Base-by-base conservation (phyloP, 92 coral and sea anemone species). In the Chrysogorgia sp. region DNA sequence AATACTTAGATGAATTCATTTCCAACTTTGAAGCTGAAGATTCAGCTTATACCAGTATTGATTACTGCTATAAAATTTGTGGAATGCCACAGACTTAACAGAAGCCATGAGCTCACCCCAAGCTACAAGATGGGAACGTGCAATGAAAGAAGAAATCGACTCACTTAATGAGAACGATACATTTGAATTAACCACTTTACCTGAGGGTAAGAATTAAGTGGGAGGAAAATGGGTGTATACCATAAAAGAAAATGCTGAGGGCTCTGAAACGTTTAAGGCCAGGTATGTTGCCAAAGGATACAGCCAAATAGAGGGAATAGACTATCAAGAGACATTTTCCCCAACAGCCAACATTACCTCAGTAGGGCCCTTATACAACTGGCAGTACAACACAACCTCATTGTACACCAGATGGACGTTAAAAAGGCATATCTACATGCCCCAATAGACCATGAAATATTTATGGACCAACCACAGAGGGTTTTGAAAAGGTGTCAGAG, bases 261-360 rank as follows among this genome's bases (percentile, higher is more conserved):
- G 67, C 57, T 25, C 64, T 52, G 79, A 40, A 67, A 53, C 63
- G 78, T 68, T 7, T n/a, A n/a, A n/a, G n/a, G n/a, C n/a, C n/a
- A n/a, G n/a, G n/a, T n/a, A n/a, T n/a, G n/a, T n/a, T n/a, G 78
- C 84, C 34, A 68, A 80, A 68, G 85, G 71, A 0, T 81, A 69
- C 57, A 68, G 78, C 19, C 79, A 81, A 40, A 62, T 67, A 32
- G 7, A 53, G 5, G 84, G 74, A n/a, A 53, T 80, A 65, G 84
- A 80, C 77, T 53, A 62, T 24, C 1, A 63, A 25, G 82, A 77
- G 28, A 77, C 82, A 20, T 63, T 77, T 77, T 40, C 71, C 15
- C 85, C 85, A 57, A 81, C 85, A 14, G 79, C 85, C 5, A 81
- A 60, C 33, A 37, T 70, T 14, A 81, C 85, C 29, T 69, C 79